Conservation (phyloP, 2,113 vertebrate genomes). For the Sakesphorus luctuosus region DNA sequence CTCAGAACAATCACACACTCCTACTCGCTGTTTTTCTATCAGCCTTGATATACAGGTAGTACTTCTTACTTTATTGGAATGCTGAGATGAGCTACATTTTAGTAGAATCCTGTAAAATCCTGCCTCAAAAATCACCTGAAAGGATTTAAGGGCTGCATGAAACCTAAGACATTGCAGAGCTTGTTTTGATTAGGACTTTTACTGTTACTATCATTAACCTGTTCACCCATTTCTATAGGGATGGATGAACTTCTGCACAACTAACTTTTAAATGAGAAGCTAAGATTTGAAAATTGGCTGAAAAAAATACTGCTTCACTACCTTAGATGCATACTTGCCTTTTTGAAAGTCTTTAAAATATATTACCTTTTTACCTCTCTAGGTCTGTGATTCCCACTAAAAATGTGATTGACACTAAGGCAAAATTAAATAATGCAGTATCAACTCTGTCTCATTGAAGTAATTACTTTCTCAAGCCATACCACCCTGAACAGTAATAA, state of each 20-base stretch:
- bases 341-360: not conserved
- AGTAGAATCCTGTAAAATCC: not conserved
- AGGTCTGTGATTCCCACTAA: not conserved
- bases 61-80: not conserved
- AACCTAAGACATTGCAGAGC: not conserved
- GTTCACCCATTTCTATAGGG: not conserved
- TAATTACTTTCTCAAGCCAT: not conserved
- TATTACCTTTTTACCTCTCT: not conserved
- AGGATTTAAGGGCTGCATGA: not conserved
- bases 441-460: not conserved
- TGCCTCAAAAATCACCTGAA: not conserved
- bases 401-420: not conserved
- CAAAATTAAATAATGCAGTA: not conserved
- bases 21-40: not conserved
- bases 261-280: not conserved
- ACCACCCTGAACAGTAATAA: not conserved
- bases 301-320: not conserved
- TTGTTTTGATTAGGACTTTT: not conserved
- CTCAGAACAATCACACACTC: not conserved
- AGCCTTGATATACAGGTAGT: not conserved
- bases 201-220: not conserved
- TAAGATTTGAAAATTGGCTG: not conserved
- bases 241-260: not conserved
- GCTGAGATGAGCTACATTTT: not conserved
- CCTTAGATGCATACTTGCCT: not conserved